These are phyloP conservation scores for Bombus terrestris DNA, from an alignment of 1,140 invertebrate species.

Conservation along the genomic window DNA sequence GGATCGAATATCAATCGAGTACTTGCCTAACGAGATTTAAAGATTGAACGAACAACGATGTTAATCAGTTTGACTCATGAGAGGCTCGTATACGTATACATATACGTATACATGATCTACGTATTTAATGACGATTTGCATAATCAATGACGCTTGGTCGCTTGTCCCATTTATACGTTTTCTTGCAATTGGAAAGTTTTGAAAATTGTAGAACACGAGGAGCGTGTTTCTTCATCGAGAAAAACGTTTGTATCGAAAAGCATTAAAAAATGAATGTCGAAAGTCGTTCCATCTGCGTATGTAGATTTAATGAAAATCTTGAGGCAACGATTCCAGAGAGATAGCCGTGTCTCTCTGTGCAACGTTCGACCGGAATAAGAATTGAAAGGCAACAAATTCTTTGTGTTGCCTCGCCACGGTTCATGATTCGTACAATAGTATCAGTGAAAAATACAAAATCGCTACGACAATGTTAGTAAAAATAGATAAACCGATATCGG, in stretches of 20 bases:
- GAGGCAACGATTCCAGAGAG: not conserved
- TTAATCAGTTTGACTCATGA: no score
- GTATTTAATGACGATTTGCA: no score
- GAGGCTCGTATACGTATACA: no score
- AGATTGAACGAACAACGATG: no score
- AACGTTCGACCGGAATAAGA: no score
- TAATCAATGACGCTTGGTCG: no score
- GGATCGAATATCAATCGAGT: no score
- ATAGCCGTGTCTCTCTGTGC: not conserved
- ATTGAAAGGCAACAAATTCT: not conserved
- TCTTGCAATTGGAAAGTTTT: no score
- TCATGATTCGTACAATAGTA: not conserved
- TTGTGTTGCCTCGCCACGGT: not conserved
- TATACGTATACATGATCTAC: no score
- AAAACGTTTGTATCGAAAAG: not conserved
- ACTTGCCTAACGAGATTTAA: no score
- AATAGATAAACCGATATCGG: slow-evolving; percentile 38
- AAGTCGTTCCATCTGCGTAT: not conserved
- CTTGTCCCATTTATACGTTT: no score
- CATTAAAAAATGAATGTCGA: no score
- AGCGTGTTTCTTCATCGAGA: not conserved
- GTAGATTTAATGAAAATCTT: not conserved
- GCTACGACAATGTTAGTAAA: not conserved
- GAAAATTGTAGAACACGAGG: not conserved
- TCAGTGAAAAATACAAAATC: not conserved